phyloP scores from a whole-genome alignment of 2,113 vertebrate species.

The Cariama cristata region DNA sequence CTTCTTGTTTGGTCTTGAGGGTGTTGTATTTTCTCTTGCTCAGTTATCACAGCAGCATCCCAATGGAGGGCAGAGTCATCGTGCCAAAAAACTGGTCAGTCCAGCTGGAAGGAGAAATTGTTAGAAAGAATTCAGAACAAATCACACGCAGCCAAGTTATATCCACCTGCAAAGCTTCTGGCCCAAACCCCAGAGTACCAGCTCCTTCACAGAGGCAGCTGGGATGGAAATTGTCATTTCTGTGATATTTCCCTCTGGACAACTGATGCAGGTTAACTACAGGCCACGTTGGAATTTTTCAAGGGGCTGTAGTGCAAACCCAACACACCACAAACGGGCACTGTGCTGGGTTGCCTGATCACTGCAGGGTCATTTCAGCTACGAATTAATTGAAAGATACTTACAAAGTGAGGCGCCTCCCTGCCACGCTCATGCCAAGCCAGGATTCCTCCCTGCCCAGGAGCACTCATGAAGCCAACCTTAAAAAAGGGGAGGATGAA shows the following conservation, averaged over 20 bases:
- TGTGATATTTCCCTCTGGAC: background rate
- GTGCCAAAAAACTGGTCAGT: slow-evolving; percentile 90
- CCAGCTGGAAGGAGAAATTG: slow-evolving; percentile 72
- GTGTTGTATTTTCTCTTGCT: slow-evolving; percentile 91
- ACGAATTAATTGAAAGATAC: background rate
- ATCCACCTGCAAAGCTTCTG: too few species aligned
- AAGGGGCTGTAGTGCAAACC: background rate
- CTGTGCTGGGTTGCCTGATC: too few species aligned
- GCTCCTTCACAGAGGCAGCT: background rate
- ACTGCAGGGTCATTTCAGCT: background rate
- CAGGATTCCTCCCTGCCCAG: slow-evolving; percentile 89
- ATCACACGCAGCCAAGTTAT: background rate
- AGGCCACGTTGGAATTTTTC: background rate
- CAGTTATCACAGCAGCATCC: slow-evolving; percentile 89
- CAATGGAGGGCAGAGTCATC: slow-evolving; percentile 90
- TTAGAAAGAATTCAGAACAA: background rate
- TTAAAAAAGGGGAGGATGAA: slow-evolving; percentile 53
- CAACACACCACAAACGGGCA: background rate
- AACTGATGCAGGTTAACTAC: too few species aligned
- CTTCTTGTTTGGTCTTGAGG: slow-evolving; percentile 86
- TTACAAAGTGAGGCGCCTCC: slow-evolving; percentile 89
- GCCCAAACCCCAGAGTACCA: too few species aligned
- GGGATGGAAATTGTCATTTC: too few species aligned
- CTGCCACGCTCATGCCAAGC: slow-evolving; percentile 90
- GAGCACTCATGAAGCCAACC: slow-evolving; percentile 89